phyloP scores from a whole-genome alignment of 2,113 vertebrate species.

The Amphiprion ocellaris region DNA sequence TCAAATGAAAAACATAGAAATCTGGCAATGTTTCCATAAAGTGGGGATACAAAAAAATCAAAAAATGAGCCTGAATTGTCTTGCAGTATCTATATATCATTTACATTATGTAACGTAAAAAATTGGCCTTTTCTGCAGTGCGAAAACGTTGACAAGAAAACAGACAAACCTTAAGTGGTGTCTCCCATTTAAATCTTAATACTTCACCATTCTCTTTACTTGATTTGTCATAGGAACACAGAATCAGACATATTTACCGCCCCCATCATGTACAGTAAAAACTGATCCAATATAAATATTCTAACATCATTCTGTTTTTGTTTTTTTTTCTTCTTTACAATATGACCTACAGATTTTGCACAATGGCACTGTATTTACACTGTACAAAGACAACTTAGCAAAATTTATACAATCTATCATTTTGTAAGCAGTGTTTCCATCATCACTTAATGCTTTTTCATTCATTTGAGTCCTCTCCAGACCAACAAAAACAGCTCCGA shows the following conservation, averaged over 20 bases:
- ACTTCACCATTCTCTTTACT: slow-evolving; percentile 45
- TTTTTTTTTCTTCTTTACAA: slow-evolving; percentile 56
- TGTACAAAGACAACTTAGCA: slow-evolving; percentile 76
- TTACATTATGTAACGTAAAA: slow-evolving; percentile 41
- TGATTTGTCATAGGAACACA: slow-evolving; percentile 58
- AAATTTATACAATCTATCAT: slow-evolving; percentile 69
- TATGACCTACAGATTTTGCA: slow-evolving; percentile 56
- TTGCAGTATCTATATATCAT: slow-evolving; percentile 6
- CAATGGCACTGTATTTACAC: slow-evolving; percentile 77
- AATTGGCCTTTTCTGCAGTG: slow-evolving; percentile 44
- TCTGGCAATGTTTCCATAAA: slow-evolving; percentile 17
- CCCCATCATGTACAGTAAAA: slow-evolving; percentile 59
- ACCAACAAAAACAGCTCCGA: slow-evolving; percentile 43
- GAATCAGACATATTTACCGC: slow-evolving; percentile 37
- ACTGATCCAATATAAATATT: slow-evolving; percentile 79
- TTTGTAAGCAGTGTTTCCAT: slow-evolving; percentile 59
- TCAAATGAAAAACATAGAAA: slow-evolving; percentile 3
- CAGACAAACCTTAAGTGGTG: slow-evolving; percentile 51
- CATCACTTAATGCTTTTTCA: slow-evolving; percentile 21
- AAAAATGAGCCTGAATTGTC: slow-evolving; percentile 27
- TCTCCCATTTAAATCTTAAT: slow-evolving; percentile 67
- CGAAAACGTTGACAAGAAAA: slow-evolving; percentile 39
- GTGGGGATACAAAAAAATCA: background rate
- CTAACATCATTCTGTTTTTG: slow-evolving; percentile 51
- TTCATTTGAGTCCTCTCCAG: slow-evolving; percentile 29